Evolutionary conservation across 2,888 invertebrate genomes (phyloP).

Genomic region (Cactoblastis cactorum): DNA sequence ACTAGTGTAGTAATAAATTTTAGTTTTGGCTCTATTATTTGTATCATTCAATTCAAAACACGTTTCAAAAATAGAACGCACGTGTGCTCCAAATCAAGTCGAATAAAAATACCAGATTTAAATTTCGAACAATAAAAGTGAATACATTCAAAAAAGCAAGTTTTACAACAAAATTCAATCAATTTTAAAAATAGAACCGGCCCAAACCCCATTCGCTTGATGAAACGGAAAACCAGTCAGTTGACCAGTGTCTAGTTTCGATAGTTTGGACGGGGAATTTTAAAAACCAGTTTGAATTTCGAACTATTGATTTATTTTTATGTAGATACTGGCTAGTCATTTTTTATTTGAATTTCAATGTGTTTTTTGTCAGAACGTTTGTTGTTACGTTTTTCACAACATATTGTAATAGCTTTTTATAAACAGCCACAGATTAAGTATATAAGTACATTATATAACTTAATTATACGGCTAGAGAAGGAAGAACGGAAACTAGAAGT

Average conservation of each 20-base stretch:
- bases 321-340: constrained; percentile 17
- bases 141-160: constrained; percentile 30
- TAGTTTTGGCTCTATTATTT: background rate
- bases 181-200: constrained; percentile 36
- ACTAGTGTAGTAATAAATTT: too few relatives aligned
- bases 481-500: too few relatives aligned
- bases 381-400: too few relatives aligned
- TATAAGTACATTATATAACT: too few relatives aligned
- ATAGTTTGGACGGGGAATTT: constrained; percentile 27
- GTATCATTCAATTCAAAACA: constrained; percentile 14
- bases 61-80: constrained; percentile 14
- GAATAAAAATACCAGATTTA: constrained; percentile 18
- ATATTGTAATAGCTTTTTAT: too few relatives aligned
- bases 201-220: constrained; percentile 30
- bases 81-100: constrained; percentile 24
- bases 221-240: constrained; percentile 27
- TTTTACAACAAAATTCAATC: constrained; percentile 34
- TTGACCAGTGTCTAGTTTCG: constrained; percentile 23
- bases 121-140: constrained; percentile 20
- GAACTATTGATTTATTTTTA: constrained; percentile 25
- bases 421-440: too few relatives aligned
- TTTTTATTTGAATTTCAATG: background rate
- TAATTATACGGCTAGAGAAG: too few relatives aligned
- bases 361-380: too few relatives aligned
- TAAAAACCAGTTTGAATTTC: constrained; percentile 31